These are phyloP conservation scores for Sarcophaga variegata DNA, from an alignment of 2,888 invertebrate genomes.

Conservation along the genomic window DNA sequence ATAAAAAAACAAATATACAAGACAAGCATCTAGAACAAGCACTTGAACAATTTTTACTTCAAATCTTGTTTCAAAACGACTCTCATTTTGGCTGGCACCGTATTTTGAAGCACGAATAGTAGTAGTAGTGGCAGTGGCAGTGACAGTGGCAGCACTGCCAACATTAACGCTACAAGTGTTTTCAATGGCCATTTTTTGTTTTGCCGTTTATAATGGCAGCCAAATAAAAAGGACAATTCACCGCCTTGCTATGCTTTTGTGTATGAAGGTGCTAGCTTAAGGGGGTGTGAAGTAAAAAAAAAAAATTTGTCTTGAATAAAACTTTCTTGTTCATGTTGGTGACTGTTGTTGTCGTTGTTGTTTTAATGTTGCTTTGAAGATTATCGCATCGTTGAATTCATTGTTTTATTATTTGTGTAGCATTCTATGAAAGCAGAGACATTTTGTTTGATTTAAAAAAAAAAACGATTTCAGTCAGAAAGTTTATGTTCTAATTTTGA, in stretches of 20 bases:
- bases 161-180: conserved; percentile 42
- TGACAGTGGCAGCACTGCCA: too few species aligned
- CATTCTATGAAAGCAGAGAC: too few species aligned
- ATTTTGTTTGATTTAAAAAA: too few species aligned
- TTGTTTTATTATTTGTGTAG: conserved; percentile 5
- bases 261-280: not conserved
- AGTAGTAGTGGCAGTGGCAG: too few species aligned
- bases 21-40: not conserved
- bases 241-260: not conserved
- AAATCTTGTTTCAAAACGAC: too few species aligned
- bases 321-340: conserved; percentile 7
- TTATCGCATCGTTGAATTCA: conserved; percentile 41
- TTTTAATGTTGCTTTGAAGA: conserved; percentile 16
- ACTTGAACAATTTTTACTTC: conserved; percentile 3
- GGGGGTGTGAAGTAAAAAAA: not conserved
- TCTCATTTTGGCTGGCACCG: too few species aligned
- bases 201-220: not conserved
- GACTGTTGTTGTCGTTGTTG: not conserved
- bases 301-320: not conserved
- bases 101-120: too few species aligned
- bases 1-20: not conserved
- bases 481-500: too few species aligned
- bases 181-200: conserved; percentile 32
- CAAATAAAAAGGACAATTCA: conserved; percentile 36
- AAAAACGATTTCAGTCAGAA: too few species aligned